Base-by-base conservation (phyloP, 2,888 invertebrate genomes). In the Thelaira solivaga region DNA sequence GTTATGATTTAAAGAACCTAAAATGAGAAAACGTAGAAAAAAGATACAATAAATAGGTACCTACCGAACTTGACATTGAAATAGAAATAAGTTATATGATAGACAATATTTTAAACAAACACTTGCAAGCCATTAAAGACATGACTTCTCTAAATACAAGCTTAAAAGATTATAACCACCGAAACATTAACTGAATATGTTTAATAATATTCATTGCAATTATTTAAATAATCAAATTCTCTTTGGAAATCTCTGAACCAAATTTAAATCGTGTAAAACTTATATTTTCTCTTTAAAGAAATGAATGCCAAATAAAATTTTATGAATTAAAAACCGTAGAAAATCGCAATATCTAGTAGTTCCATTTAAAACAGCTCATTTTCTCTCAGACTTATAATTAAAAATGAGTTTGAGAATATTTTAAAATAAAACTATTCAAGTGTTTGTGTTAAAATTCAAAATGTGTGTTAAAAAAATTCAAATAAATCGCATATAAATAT, bases 401-500 rank as follows among this genome's bases (percentile, higher is more conserved):
- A n/a, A n/a, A n/a, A n/a, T n/a, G n/a, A n/a, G n/a, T n/a, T n/a
- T n/a, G n/a, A n/a, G n/a, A n/a, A n/a, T n/a, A n/a, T n/a, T n/a
- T n/a, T n/a, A n/a, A n/a, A n/a, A n/a, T n/a, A n/a, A n/a, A n/a
- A n/a, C n/a, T n/a, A n/a, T n/a, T n/a, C n/a, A n/a, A n/a, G n/a
- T n/a, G n/a, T n/a, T n/a, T n/a, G n/a, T n/a, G n/a, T n/a, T n/a
- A n/a, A n/a, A n/a, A n/a, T n/a, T n/a, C n/a, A n/a, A n/a, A n/a
- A n/a, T n/a, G n/a, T n/a, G n/a, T n/a, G n/a, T n/a, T n/a, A n/a
- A n/a, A n/a, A n/a, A n/a, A n/a, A n/a, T n/a, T n/a, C n/a, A n/a
- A n/a, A n/a, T n/a, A n/a, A n/a, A n/a, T n/a, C 26, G 47, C 4
- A 59, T 79, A 80, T 80, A 80, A 80, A 80, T 76, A 80, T 76